Base-by-base conservation (phyloP, 2,113 vertebrate species). In the Hiodon alosoides region DNA sequence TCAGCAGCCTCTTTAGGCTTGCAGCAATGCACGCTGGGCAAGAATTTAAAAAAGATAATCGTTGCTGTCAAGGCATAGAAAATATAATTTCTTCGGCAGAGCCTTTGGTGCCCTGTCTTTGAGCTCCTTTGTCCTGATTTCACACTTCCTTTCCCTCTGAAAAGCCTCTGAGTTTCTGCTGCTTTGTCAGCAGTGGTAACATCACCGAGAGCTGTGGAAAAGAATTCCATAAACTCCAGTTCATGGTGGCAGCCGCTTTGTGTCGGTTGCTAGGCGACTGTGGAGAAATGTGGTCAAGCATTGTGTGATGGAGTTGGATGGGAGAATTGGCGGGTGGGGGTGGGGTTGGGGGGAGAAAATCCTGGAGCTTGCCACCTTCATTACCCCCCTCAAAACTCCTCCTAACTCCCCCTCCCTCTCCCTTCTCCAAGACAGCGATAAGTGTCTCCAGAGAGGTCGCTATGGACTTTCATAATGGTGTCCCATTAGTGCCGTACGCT, bases 191-290 rank as follows among this genome's bases (percentile, higher is more conserved):
- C 58, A 59, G 58, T 53, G 86, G 73, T 82, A 83, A 85, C 82
- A 76, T 68, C 79, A 83, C 82, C 82, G 81, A 75, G 57, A 59
- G 31, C 31, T 61, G 72, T 59, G 71, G 75, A 62, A 69, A 54
- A 75, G 76, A 76, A 81, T 80, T 80, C 51, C 2, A 53, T 55
- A 52, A 1, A 10, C 68, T 10, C 3, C 52, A 10, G 68, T 51
- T 80, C 76, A 73, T 84, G 69, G 65, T 69, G 53, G 69, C 77
- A 68, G 75, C 75, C 70, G 86, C 81, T 89, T 87, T 90, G 87
- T 90, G 67, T 73, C 70, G 50, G 87, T 90, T 87, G 85, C 89
- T 85, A 83, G 80, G 89, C 78, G 72, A 89, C 68, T 9, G 51
- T 14, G 53, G 52, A 46, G 16, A 51, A 17, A 14, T 90, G 86